Percentiles rank a stretch among this genome's conserved stretches.
phyloP scores from a whole-genome alignment of 2,888 invertebrate genomes.

The Opisthograptis luteolata region DNA sequence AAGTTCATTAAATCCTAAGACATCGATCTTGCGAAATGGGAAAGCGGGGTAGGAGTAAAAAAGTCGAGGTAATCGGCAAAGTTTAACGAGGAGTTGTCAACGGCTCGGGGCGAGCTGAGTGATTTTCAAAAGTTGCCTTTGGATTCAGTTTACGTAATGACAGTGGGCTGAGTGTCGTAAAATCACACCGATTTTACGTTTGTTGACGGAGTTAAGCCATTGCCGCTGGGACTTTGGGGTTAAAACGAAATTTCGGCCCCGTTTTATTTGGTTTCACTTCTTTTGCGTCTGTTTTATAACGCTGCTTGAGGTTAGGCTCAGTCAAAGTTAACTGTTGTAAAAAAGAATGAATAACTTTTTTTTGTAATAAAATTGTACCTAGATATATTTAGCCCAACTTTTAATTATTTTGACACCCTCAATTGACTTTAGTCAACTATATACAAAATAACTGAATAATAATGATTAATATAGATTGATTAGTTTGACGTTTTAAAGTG shows the following conservation, averaged over 20 bases:
- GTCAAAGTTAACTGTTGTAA: too few relatives aligned
- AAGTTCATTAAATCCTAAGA: constrained; percentile 39
- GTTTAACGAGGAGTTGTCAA: constrained; percentile 68
- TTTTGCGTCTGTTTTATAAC: not conserved
- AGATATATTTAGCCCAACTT: too few relatives aligned
- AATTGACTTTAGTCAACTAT: too few relatives aligned
- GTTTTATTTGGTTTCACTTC: constrained; percentile 3
- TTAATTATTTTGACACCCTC: too few relatives aligned
- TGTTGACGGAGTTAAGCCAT: constrained; percentile 17
- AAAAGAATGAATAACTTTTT: too few relatives aligned
- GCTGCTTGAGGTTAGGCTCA: not conserved
- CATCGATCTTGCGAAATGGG: constrained; percentile 50
- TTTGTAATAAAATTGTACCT: too few relatives aligned
- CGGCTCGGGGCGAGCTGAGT: constrained; percentile 55
- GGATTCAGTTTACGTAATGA: constrained; percentile 39
- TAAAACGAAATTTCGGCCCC: constrained; percentile 2
- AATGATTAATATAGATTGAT: too few relatives aligned
- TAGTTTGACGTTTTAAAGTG: too few relatives aligned
- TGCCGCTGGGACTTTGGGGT: not conserved
- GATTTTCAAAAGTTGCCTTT: constrained; percentile 48
- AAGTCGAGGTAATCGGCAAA: constrained; percentile 55
- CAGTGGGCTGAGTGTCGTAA: constrained; percentile 42
- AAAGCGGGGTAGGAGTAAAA: constrained; percentile 48
- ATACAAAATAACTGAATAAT: too few relatives aligned
- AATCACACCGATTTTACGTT: constrained; percentile 31